These are phyloP conservation scores for Acanthochromis polyacanthus DNA, from an alignment of 2,113 vertebrate species.

Conservation along the genomic window DNA sequence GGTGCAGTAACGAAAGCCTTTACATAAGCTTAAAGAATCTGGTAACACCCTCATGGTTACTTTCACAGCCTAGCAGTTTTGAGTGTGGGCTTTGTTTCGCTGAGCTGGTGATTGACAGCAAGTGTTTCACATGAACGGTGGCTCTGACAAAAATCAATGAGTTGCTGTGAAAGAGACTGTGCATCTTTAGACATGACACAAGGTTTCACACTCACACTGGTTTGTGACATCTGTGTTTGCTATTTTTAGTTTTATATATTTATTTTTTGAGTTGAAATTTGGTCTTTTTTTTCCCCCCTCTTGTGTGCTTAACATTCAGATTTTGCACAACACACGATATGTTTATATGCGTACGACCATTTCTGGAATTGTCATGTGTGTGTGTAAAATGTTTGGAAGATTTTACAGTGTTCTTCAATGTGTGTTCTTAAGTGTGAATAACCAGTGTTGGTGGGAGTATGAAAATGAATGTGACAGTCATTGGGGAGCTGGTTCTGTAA, in stretches of 20 bases:
- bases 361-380: background rate
- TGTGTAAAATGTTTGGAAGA: background rate
- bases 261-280: background rate
- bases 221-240: slow-evolving; percentile 13
- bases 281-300: background rate
- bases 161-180: background rate
- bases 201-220: background rate
- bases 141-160: slow-evolving; percentile 13
- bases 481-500: slow-evolving; percentile 60
- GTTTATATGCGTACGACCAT: too few relatives aligned
- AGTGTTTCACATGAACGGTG: slow-evolving; percentile 10
- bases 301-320: background rate
- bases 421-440: slow-evolving; percentile 4
- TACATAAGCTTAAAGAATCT: background rate
- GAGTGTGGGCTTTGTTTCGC: slow-evolving; percentile 2
- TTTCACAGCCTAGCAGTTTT: slow-evolving; percentile 4
- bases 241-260: background rate
- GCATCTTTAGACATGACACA: background rate
- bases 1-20: too few relatives aligned
- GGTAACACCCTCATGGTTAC: background rate
- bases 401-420: slow-evolving; percentile 6
- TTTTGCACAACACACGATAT: background rate
- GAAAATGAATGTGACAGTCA: slow-evolving; percentile 39
- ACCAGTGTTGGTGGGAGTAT: background rate
- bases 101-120: slow-evolving; percentile 45